phyloP scores from a whole-genome alignment of 2,113 vertebrate genomes.

The Crocuta crocuta region DNA sequence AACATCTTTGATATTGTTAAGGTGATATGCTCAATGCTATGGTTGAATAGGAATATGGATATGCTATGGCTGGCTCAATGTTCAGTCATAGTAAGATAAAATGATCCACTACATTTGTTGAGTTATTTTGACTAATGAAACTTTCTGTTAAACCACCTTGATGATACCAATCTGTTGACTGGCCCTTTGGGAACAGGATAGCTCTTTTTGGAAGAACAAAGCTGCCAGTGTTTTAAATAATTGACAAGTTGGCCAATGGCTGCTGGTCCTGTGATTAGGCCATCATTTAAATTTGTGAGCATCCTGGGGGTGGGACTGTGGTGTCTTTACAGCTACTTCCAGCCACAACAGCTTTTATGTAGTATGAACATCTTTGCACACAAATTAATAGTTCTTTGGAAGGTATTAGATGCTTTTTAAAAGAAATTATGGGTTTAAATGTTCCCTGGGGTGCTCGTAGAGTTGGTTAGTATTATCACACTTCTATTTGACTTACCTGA shows the following conservation, averaged over 20 bases:
- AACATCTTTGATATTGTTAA: background rate
- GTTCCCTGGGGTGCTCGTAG: constrained; percentile 45
- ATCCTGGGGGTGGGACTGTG: constrained; percentile 4
- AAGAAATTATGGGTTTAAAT: constrained; percentile 59
- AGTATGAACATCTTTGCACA: constrained; percentile 48
- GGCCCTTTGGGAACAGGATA: constrained; percentile 39
- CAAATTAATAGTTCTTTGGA: constrained; percentile 56
- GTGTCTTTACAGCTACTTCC: constrained; percentile 15
- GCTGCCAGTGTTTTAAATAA: constrained; percentile 75
- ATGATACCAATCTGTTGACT: background rate
- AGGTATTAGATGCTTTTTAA: constrained; percentile 48
- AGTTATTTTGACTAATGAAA: constrained; percentile 61
- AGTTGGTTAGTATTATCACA: constrained; percentile 50
- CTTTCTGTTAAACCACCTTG: constrained; percentile 50
- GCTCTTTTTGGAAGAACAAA: constrained; percentile 69
- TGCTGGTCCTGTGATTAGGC: constrained; percentile 63
- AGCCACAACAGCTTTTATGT: constrained; percentile 63
- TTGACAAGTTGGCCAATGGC: constrained; percentile 64
- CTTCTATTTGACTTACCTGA: constrained; percentile 61
- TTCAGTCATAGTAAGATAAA: background rate
- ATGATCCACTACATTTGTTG: background rate
- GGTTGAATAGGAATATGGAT: background rate
- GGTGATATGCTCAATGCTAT: background rate
- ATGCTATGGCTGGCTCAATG: background rate
- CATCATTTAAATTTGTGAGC: constrained; percentile 72